Percentiles rank a stretch among this genome's conserved stretches.
These are phyloP conservation scores for Tetanocera ferruginea DNA, from an alignment of 2,888 invertebrate genomes.

Conservation along the genomic window DNA sequence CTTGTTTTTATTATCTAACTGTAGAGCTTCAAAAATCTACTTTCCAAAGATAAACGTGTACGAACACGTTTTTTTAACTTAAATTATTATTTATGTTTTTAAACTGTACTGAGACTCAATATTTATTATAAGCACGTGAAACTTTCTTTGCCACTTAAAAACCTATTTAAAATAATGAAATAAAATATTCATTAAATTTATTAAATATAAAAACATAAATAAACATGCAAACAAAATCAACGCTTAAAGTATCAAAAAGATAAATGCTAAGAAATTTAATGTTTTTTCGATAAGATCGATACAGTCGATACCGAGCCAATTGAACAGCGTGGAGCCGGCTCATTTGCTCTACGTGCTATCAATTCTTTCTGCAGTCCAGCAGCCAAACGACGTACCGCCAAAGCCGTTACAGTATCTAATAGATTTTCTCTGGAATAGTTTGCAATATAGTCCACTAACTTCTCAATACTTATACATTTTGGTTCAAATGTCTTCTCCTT, in stretches of 20 bases:
- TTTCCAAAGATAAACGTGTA: too few species aligned
- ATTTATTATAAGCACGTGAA: not conserved
- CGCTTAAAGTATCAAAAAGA: slow-evolving; percentile 26
- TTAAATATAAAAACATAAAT: slow-evolving; percentile 10
- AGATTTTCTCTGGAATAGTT: slow-evolving; percentile 62
- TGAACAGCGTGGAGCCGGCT: slow-evolving; percentile 16
- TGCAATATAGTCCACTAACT: slow-evolving; percentile 54
- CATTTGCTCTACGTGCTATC: slow-evolving; percentile 45
- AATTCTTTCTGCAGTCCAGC: slow-evolving; percentile 56
- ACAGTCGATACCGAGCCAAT: slow-evolving; percentile 46
- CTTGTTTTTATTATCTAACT: too few species aligned
- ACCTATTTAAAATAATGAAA: not conserved
- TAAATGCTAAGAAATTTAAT: not conserved
- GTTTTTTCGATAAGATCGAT: slow-evolving; percentile 36
- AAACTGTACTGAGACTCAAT: not conserved
- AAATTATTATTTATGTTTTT: not conserved
- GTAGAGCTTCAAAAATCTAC: too few species aligned
- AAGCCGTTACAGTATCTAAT: slow-evolving; percentile 62
- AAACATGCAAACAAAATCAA: not conserved
- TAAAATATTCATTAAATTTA: slow-evolving; percentile 19
- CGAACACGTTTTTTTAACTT: too few species aligned
- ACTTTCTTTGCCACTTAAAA: not conserved
- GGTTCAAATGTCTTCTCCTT: slow-evolving; percentile 59
- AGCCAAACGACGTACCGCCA: slow-evolving; percentile 58
- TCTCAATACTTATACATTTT: slow-evolving; percentile 60